Base-by-base conservation (phyloP, 2,113 vertebrate species). In the Dromiciops gliroides region DNA sequence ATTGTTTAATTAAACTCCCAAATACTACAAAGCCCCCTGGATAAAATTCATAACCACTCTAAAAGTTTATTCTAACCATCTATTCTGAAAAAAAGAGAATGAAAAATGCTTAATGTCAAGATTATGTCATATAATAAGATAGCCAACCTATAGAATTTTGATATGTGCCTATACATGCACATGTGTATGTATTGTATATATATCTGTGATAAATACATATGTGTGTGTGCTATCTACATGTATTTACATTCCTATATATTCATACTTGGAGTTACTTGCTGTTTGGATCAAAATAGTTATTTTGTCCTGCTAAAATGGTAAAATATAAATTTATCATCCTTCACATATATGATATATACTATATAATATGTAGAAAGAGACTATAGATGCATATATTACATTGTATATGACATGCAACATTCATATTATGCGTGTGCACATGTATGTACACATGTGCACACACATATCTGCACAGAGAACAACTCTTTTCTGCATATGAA, bases 401-500 rank as follows among this genome's bases (percentile, higher is more conserved):
- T 44, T 2, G 6, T 23, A 23, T 44, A 8, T 22, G 1, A n/a
- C 31, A 83, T 83, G 26, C 26, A 56, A n/a, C n/a, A n/a, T n/a
- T n/a, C n/a, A n/a, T n/a, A 28, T 12, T 56, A 56, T 28, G 8
- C 28, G 14, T 56, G 8, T 11, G 16, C 7, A n/a, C n/a, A 1
- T n/a, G 14, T n/a, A n/a, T 4, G 19, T n/a, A n/a, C 37, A n/a
- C 11, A 37, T 28, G 12, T 56, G 9, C 28, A 25, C 25, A 26
- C 52, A 53, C 8, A 53, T 53, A 22, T 90, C 4, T 50, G 23
- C 48, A 26, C 47, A 90, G 48, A 90, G 48, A 25, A 10, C 47
- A 90, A 48, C 8, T n/a, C 1, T 75, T 92, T 92, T 53, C 28
- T 90, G 89, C 51, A 25, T 92, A 51, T 96, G 93, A 93, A 94